Evolutionary conservation across 53 echinoderm and acorn worm genomes (phyloP).

Genomic region (Temnopleurus reevesii): DNA sequence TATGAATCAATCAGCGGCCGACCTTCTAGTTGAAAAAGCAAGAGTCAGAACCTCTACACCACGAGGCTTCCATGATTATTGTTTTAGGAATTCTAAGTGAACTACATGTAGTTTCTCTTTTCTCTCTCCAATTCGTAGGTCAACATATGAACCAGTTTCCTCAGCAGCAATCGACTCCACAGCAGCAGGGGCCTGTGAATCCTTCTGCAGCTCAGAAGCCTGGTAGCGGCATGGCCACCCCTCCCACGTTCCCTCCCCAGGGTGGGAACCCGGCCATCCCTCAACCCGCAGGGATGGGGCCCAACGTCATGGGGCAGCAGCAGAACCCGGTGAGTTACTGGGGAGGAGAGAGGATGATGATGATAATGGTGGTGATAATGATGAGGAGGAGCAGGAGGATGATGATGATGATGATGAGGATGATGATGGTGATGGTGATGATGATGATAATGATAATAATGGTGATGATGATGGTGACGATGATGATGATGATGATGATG

Average conservation of each 20-base stretch:
- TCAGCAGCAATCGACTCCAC: slow-evolving; percentile 15
- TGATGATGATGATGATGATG: neutral
- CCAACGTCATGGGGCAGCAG: slow-evolving; percentile 29
- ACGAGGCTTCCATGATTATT: too few relatives aligned
- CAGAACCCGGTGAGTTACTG: neutral
- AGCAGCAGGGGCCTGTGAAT: slow-evolving; percentile 19
- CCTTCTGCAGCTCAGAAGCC: slow-evolving; percentile 6
- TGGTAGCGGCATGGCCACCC: slow-evolving; percentile 19
- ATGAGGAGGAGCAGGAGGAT: neutral
- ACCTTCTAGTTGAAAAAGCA: too few relatives aligned
- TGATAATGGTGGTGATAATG: neutral
- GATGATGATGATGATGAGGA: neutral
- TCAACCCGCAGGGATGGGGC: neutral
- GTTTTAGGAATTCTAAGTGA: too few relatives aligned
- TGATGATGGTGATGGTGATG: neutral
- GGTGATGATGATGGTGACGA: neutral
- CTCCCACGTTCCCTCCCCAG: slow-evolving; percentile 18
- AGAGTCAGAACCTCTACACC: too few relatives aligned
- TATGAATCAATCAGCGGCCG: neutral
- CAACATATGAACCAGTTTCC: slow-evolving; percentile 54
- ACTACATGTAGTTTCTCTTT: neutral
- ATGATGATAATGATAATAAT: neutral
- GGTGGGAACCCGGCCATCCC: slow-evolving; percentile 22
- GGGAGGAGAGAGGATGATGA: neutral
- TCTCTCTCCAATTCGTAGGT: neutral